These are phyloP conservation scores for Ginglymostoma cirratum DNA, from an alignment of 2,113 vertebrate species.

Conservation along the genomic window DNA sequence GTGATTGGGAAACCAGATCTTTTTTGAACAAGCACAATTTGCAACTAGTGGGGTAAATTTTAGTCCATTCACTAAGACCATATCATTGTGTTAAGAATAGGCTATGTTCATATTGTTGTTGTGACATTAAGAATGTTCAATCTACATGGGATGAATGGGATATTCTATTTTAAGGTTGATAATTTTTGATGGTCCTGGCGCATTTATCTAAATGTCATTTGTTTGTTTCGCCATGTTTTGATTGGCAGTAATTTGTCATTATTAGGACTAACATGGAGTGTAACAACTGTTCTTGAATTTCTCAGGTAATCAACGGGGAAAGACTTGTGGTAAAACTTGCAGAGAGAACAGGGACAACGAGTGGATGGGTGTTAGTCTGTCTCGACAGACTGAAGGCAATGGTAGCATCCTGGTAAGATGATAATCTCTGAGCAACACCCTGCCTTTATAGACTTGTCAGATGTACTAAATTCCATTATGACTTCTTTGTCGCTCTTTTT, in stretches of 20 bases:
- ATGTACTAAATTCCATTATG: not conserved
- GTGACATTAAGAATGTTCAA: not conserved
- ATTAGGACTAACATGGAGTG: not conserved
- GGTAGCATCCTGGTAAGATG: conserved; percentile 84
- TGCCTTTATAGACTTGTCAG: not conserved
- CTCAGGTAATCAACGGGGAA: conserved; percentile 72
- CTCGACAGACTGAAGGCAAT: conserved; percentile 73
- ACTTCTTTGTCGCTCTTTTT: not conserved
- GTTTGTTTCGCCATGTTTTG: not conserved
- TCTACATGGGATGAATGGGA: not conserved
- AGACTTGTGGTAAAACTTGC: conserved; percentile 88
- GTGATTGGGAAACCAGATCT: not conserved
- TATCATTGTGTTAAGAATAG: not conserved
- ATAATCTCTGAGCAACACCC: not conserved
- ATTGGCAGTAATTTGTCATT: not conserved
- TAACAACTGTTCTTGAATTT: conserved; percentile 20
- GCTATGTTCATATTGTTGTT: not conserved
- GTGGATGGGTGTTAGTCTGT: conserved; percentile 97
- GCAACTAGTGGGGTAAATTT: not conserved
- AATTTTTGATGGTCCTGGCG: not conserved
- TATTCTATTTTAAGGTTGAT: not conserved
- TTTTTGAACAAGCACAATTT: not conserved
- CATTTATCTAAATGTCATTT: not conserved
- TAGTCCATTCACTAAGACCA: not conserved
- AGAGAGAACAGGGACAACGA: conserved; percentile 83